Evolutionary conservation across 1,140 invertebrate genomes (phyloP).

Genomic region (Pseudomyrmex dendroicus): DNA sequence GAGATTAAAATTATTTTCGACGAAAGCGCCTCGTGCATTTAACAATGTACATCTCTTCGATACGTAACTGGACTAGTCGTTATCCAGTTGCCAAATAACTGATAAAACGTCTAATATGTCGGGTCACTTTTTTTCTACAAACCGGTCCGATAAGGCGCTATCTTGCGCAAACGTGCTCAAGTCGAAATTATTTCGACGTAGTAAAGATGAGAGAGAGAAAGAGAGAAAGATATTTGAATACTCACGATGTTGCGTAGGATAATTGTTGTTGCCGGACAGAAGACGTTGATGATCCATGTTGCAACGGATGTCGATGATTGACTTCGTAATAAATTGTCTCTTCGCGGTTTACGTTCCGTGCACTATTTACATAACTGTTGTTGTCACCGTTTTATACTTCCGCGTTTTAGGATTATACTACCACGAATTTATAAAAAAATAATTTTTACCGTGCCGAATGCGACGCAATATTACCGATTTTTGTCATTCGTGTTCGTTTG

Average conservation of each 20-base stretch:
- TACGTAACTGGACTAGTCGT: not conserved
- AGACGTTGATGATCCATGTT: slow-evolving; percentile 77
- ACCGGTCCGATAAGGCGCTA: not conserved
- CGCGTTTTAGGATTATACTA: slow-evolving; percentile 8
- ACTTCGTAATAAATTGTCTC: not conserved
- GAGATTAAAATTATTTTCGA: not conserved
- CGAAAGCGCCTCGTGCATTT: too few relatives aligned
- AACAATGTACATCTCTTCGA: not conserved
- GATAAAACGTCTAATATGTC: not conserved
- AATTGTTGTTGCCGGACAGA: slow-evolving; percentile 76
- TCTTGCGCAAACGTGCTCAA: not conserved
- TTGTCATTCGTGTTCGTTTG: slow-evolving; percentile 25
- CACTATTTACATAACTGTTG: not conserved
- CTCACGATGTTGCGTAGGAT: slow-evolving; percentile 77
- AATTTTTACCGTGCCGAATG: slow-evolving; percentile 15
- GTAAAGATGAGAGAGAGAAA: not conserved
- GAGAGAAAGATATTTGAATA: slow-evolving; percentile 37
- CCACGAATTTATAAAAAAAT: not conserved
- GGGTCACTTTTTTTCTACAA: not conserved
- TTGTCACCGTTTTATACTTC: not conserved
- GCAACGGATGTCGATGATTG: slow-evolving; percentile 26
- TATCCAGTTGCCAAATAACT: not conserved
- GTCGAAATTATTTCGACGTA: not conserved
- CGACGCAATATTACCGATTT: not conserved
- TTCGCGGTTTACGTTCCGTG: slow-evolving; percentile 10